Base-by-base conservation (phyloP, 2,888 invertebrate species). In the Thecophora atra region DNA sequence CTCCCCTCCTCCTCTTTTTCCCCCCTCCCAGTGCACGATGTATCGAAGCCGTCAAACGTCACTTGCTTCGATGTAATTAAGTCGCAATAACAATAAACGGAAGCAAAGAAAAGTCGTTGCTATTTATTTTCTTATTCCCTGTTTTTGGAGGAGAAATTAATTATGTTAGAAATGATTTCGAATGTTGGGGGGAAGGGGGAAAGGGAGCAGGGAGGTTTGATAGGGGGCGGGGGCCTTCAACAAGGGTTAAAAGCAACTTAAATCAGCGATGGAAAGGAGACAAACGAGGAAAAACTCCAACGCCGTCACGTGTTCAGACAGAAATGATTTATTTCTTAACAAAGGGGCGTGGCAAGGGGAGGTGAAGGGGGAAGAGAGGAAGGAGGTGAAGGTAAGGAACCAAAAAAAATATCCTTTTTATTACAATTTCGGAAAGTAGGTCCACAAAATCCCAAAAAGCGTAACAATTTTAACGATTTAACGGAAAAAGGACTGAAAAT, bases 191-290 rank as follows among this genome's bases (percentile, higher is more conserved):
- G 17, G 28, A 24, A 15, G 58, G 58, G 2, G 26, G 26, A 11
- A 1, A 1, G 58, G 28, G 28, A 21, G 21, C 1, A 21, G 26
- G 21, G 56, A 19, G 17, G 44, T 24, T n/a, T n/a, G n/a, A n/a
- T n/a, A 19, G 5, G 19, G 13, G 21, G n/a, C n/a, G 30, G n/a
- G 54, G 21, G n/a, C n/a, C 54, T 54, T 54, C 30, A 66, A 66
- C 67, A 73, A 72, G 81, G 82, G 83, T 81, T 83, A 83, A 83
- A 82, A 82, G 83, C n/a, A n/a, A 81, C 82, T 82, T 82, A 82
- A 83, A 83, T 81, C 82, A 83, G 78, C 78, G n/a, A n/a, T n/a
- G n/a, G n/a, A n/a, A n/a, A n/a, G n/a, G n/a, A n/a, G n/a, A n/a
- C n/a, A n/a, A n/a, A n/a, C n/a, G n/a, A n/a, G n/a, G n/a, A 65